Base-by-base conservation (phyloP, 2,113 vertebrate genomes). In the Rhynchomys soricoides region DNA sequence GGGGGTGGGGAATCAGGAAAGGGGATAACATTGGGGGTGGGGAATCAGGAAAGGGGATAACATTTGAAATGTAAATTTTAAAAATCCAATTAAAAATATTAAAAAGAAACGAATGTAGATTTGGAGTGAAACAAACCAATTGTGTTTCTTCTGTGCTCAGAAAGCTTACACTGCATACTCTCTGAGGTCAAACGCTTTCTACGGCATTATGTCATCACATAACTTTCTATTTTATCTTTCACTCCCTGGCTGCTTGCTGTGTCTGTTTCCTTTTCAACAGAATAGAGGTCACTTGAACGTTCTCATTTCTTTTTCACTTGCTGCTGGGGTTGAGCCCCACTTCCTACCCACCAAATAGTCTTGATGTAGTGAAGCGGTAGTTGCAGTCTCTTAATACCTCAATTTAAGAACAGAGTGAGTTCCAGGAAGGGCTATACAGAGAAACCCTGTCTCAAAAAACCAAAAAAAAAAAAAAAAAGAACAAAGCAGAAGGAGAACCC, bases 201-300 rank as follows among this genome's bases (percentile, higher is more conserved):
- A 57, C 62, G 21, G n/a, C 34, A 24, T 86, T 93, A 89, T 17
- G 5, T 34, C 43, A 7, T 68, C 77, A 73, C 12, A n/a, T 45
- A 93, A 52, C 48, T 86, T 96, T 81, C 57, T 40, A 66, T 79
- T 64, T 88, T 88, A 71, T 89, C 26, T 85, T 89, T 86, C 91
- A 68, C 16, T 45, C 16, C 34, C 29, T 7, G 4, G 34, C 52
- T 21, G 71, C 3, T 66, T 91, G 13, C 9, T 50, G 7, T 82
- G 2, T 74, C 48, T 59, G 26, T 40, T 79, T 16, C 19, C 66
- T 86, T 95, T 48, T 93, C 40, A 57, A 68, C 43, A 93, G 68
- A 91, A 59, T 73, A 81, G 3, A 48, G 0, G 88, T 11, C 34
- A 92, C 29, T 4, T 70, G 66, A 83, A 91, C 50, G 83, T 75